phyloP scores from a whole-genome alignment of 2,113 vertebrate species.

The Lanius ludovicianus region DNA sequence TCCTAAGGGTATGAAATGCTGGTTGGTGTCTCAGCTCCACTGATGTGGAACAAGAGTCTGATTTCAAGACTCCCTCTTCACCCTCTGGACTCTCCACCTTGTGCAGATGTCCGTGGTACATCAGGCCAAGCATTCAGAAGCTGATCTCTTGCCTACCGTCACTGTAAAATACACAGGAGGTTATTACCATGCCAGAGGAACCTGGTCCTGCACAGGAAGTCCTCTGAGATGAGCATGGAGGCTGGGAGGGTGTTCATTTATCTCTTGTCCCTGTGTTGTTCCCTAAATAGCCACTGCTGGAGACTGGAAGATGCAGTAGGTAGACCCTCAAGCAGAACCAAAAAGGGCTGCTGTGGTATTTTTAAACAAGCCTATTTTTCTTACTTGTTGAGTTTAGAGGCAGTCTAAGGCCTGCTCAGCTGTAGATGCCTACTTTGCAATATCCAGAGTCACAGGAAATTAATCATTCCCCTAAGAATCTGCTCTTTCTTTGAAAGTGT shows the following conservation, averaged over 20 bases:
- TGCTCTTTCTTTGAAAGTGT: slow-evolving; percentile 26
- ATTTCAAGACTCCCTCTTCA: background rate
- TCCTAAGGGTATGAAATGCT: background rate
- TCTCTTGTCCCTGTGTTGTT: background rate
- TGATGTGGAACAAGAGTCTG: background rate
- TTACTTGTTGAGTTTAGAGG: background rate
- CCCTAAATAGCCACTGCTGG: background rate
- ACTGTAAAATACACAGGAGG: background rate
- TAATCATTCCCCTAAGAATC: slow-evolving; percentile 14
- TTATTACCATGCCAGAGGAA: background rate
- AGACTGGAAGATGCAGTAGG: background rate
- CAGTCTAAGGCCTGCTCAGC: background rate
- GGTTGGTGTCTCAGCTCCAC: background rate
- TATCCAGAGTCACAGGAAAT: slow-evolving; percentile 13
- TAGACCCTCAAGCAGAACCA: background rate
- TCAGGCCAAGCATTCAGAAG: background rate
- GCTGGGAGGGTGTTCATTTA: background rate
- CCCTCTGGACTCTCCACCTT: background rate
- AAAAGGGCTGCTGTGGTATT: background rate
- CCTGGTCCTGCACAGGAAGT: background rate
- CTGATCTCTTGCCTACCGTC: background rate
- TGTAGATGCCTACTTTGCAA: background rate
- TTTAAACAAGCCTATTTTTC: background rate
- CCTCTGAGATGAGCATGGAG: background rate
- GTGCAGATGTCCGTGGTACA: background rate